Base-by-base conservation (phyloP, 2,113 vertebrate genomes). In the Oryzias woworae region DNA sequence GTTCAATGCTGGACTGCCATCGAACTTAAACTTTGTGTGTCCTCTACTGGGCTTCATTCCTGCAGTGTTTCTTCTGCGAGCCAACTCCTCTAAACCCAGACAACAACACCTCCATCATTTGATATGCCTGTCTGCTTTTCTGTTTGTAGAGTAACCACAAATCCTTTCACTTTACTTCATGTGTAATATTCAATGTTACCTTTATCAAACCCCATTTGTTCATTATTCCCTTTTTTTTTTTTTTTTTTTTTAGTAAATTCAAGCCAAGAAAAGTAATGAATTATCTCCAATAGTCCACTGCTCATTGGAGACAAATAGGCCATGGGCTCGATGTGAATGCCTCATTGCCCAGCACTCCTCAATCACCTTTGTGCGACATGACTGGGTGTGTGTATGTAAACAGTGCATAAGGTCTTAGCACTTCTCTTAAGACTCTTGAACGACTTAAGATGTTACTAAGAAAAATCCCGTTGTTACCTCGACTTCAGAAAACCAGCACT, bases 1-100 rank as follows among this genome's bases (percentile, higher is more conserved):
- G 4, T 31, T 5, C 1, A 5, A 31, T 31, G 28, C 28, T 7
- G 28, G 28, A 31, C 28, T 7, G 1, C 28, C 28, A 7, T 31
- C 4, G 6, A 31, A 31, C 4, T 31, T 5, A 4, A 5, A 26
- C 5, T 31, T 31, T 31, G 81, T 71, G 71, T 41, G 66, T 71
- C 65, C 58, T 71, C 58, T 12, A 8, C 22, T 42, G 77, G 58
- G 62, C 68, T 73, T 81, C 73, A 66, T 66, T 79, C 75, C 71
- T 26, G 66, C 46, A 17, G 80, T 79, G 69, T 80, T 71, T 72
- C 83, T 81, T 85, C 69, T 60, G 73, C 85, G 78, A 81, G 71
- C 83, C 86, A 78, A 69, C 70, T 89, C 65, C 77, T 81, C 82
- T 89, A 83, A 83, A 85, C 83, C 83, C 80, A 87, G 83, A 89